Evolutionary conservation across 2,113 vertebrate genomes (phyloP), one percentile per base, ranked within the genome.

Genomic region (Machaerirhynchus nigripectus): DNA sequence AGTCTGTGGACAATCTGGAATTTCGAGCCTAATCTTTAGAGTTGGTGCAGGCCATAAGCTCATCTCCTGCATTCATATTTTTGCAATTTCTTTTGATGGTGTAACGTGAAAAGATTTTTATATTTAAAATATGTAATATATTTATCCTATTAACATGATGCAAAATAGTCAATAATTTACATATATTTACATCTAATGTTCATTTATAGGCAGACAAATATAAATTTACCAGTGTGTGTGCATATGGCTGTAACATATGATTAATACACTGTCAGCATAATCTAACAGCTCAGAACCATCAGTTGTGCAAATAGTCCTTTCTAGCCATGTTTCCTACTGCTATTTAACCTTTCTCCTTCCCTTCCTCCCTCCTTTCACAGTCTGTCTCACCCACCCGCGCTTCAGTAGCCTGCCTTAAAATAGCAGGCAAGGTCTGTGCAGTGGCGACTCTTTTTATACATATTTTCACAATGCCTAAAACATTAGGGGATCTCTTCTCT

Each of bases 171-270:
- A 95, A 96, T 95, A 96, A 95, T 97, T 97, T 97, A 92, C 91
- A 97, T 96, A 89, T 97, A 97, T 97, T 97, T 97, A 96, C 93
- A 97, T 95, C 89, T 96, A 95, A 91, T 92, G 91, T 96, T 96
- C 94, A 96, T 96, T 96, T 97, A 91, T 95, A 95, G 94, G 94
- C 94, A 96, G 91, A 94, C 94, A 95, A 95, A 92, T 97, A 96
- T 87, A 96, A 96, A 96, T 94, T 91, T 96, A 97, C 94, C 95
- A 95, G 50, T 91, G 42, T 93, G 95, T 84, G 94, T 97, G 95
- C 95, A 97, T 97, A 96, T 97, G 96, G 96, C 95, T 96, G 87
- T 96, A 97, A 96, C 94, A 97, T 96, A 96, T 97, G 96, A 97
- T 97, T 95, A 96, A 95, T 97, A 92, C 91, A 94, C 94, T 96